Conservation (phyloP, 2,888 invertebrate species). For the Hyppa rectilinea region DNA sequence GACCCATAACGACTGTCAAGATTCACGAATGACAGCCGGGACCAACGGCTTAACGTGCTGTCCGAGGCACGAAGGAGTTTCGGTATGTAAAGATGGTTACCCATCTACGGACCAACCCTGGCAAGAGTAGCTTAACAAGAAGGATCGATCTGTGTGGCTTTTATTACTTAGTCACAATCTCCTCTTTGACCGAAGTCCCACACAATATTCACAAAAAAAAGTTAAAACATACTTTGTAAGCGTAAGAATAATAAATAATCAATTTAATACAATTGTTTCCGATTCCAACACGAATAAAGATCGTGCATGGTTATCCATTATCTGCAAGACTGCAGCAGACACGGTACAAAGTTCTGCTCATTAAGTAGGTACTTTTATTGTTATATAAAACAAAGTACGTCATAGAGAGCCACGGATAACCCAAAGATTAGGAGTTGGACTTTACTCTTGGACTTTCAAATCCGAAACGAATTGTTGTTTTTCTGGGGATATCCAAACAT, state of each 20-base stretch:
- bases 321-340: conserved; percentile 11
- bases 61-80: too few species aligned
- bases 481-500: not conserved
- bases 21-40: too few species aligned
- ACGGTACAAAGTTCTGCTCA: conserved; percentile 29
- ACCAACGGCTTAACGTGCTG: too few species aligned
- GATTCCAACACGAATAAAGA: conserved; percentile 7
- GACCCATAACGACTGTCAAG: too few species aligned
- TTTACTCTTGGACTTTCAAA: conserved; percentile 12
- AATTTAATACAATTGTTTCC: not conserved
- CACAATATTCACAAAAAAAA: too few species aligned
- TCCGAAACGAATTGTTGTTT: not conserved
- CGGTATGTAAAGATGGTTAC: too few species aligned
- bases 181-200: too few species aligned
- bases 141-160: too few species aligned
- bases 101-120: too few species aligned
- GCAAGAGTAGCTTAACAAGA: too few species aligned
- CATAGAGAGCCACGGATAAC: conserved; percentile 24
- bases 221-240: not conserved
- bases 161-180: too few species aligned
- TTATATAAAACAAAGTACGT: conserved; percentile 11
- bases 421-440: not conserved
- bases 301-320: conserved; percentile 37
- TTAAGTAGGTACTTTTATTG: conserved; percentile 2
- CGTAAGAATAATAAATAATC: not conserved